Base-by-base conservation (phyloP, 2,888 invertebrate species). In the Leptopilina drosophilae region DNA sequence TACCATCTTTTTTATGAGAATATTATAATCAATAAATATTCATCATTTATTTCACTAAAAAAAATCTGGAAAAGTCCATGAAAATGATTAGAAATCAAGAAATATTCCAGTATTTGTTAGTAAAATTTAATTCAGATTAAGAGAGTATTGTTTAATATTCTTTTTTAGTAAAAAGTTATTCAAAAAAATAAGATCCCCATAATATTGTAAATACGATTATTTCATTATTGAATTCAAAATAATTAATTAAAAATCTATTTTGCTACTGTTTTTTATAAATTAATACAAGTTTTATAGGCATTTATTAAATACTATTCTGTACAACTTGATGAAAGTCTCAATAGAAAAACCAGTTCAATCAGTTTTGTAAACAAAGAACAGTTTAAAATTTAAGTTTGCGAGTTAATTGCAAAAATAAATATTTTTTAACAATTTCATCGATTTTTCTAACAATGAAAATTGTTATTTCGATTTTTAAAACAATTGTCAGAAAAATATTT, bases 141-240 rank as follows among this genome's bases (percentile, higher is more conserved):
- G 33, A 33, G 33, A 33, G 33, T 33, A 33, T 33, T 33, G 33
- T 33, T 33, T 33, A 33, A 33, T 33, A 4, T 4, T 33, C 33
- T 33, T 59, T 59, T 1, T 15, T 59, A 59, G 15, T 59, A 62
- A 26, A 62, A 59, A n/a, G 8, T 59, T 59, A 14, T 59, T 59
- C n/a, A 5, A 4, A 12, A 49, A 67, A 46, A 26, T 26, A 53
- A 33, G 49, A 69, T 53, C 53, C 33, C 69, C 53, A 53, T 56
- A 53, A 2, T 14, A 69, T 69, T 69, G 4, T 20, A n/a, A n/a
- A 73, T 6, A 53, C 26, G 26, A 14, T 8, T 26, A 56, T 26
- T 56, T 14, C 56, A 56, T 56, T 33, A 56, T 69, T 69, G 56
- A 73, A 73, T 73, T 73, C n/a, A 53, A 73, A 73, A 73, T 73